Base-by-base conservation (phyloP, 2,888 invertebrate species). In the Periphyllus acericola region DNA sequence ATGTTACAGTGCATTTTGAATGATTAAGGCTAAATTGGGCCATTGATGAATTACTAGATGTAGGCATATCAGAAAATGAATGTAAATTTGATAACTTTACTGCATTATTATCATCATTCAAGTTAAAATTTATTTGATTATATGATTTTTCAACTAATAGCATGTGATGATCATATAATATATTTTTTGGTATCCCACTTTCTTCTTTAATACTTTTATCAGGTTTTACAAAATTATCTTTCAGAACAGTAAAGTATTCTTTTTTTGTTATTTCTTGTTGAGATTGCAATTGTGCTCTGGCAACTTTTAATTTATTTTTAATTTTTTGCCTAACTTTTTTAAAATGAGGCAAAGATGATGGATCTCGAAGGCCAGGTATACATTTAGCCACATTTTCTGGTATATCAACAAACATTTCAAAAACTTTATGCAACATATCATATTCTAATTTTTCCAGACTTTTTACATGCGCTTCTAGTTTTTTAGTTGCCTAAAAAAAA, bases 371-470 rank as follows among this genome's bases (percentile, higher is more conserved):
- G 0, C 94, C 94, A 3, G 94, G 94, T 84, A 95, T 93, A 89
- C 93, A 92, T 90, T 93, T 92, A 89, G 94, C 93, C 72, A 94
- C 93, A 89, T 93, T 92, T 25, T 93, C 91, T 1, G 95, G 95
- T 90, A 95, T 94, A 91, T 93, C 93, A 90, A 94, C 94, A 89
- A 95, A 93, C 0, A 94, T 93, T 36, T 91, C 92, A 89, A 93
- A 93, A 90, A 94, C 93, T 91, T 94, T 95, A 90, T 95, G 94
- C 90, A 95, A 91, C 71, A 95, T 91, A 90, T 94, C 93, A 89
- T 93, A 92, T 89, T 95, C 94, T 89, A 93, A 92, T 83, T 92
- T 91, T 91, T 93, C 94, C 86, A 92, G 91, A 90, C 34, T 76
- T 32, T 76, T 68, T 19, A 85, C 68, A 21, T 85, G 32, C n/a